These are phyloP conservation scores for Drosophila navojoa DNA, from an alignment of 1,140 invertebrate genomes.

Conservation along the genomic window DNA sequence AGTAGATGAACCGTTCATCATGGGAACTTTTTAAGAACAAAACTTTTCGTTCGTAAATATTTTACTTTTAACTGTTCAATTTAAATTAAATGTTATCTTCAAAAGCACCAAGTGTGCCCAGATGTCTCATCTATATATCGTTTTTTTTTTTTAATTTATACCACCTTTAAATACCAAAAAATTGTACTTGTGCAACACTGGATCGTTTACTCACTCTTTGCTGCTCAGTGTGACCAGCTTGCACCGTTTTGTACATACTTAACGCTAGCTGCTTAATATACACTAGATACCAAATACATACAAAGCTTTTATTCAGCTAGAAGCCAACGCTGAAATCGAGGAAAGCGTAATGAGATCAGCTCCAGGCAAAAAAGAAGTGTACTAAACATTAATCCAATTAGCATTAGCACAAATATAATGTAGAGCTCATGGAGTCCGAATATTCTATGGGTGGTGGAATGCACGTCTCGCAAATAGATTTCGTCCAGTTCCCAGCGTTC, in stretches of 20 bases:
- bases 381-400: conserved; percentile 36
- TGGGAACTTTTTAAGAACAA: not conserved
- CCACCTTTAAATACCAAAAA: no score
- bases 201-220: no score
- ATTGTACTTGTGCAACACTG: no score
- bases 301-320: not conserved
- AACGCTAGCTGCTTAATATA: no score
- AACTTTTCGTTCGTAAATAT: not conserved
- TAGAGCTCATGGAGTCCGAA: conserved; percentile 49
- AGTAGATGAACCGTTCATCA: not conserved
- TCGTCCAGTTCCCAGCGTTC: conserved; percentile 54
- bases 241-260: not conserved
- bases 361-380: conserved; percentile 49
- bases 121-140: no score
- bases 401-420: conserved; percentile 48
- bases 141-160: no score
- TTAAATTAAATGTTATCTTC: not conserved
- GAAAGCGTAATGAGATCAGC: conserved; percentile 31
- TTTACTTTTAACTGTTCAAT: not conserved
- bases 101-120: no score
- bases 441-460: conserved; percentile 18
- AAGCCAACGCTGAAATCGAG: conserved; percentile 12
- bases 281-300: no score
- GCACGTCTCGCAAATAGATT: not conserved
- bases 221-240: not conserved